phyloP scores from a whole-genome alignment of 2,888 invertebrate species.

The Eupithecia centaureata region DNA sequence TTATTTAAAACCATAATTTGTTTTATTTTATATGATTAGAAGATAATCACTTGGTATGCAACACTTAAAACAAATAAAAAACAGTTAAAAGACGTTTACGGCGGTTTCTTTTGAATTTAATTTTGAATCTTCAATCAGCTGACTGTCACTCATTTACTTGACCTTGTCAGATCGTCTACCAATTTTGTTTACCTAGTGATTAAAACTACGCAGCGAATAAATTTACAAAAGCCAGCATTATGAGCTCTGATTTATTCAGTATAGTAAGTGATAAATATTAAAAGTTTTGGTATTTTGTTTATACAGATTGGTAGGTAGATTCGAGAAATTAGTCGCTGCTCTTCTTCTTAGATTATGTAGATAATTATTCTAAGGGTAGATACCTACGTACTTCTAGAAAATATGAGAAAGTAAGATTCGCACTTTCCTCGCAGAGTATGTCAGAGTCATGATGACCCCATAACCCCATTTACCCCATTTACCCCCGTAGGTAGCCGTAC shows the following conservation, averaged over 20 bases:
- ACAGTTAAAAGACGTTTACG: background rate
- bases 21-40: background rate
- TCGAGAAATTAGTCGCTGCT: too few relatives aligned
- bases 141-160: conserved; percentile 3
- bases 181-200: background rate
- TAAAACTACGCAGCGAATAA: background rate
- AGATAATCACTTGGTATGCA: background rate
- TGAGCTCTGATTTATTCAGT: conserved; percentile 51
- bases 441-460: too few relatives aligned
- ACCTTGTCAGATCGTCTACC: background rate
- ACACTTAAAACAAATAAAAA: background rate
- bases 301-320: background rate
- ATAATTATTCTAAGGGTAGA: too few relatives aligned
- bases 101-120: background rate
- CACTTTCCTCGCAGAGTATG: too few relatives aligned
- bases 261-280: conserved; percentile 47
- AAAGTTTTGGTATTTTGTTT: too few relatives aligned
- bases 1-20: background rate
- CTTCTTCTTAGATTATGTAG: too few relatives aligned
- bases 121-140: conserved; percentile 2
- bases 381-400: too few relatives aligned
- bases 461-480: too few relatives aligned
- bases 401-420: too few relatives aligned
- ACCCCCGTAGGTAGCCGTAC: too few relatives aligned
- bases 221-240: conserved; percentile 37